These are phyloP conservation scores for Pseudorhiza aurosa DNA, from an alignment of 30 jellyfish, hydroid and myxozoan genomes.

Conservation along the genomic window DNA sequence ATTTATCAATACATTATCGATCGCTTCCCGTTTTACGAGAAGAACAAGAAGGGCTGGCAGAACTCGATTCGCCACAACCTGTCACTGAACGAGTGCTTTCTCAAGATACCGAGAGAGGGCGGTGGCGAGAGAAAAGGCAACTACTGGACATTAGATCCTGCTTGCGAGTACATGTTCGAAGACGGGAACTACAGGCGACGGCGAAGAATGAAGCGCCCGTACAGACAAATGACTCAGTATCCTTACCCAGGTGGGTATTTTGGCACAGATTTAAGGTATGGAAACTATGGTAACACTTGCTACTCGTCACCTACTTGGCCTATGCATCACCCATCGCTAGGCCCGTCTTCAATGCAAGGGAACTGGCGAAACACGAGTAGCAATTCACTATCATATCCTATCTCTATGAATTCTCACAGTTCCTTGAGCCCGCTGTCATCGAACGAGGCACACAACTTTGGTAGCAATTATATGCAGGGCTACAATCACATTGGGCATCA, in stretches of 20 bases:
- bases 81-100: conserved; percentile 90
- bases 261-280: conserved; percentile 60
- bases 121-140: conserved; percentile 97
- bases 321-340: conserved; percentile 25
- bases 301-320: conserved; percentile 67
- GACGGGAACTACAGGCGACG: conserved; percentile 96
- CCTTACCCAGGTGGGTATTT: conserved; percentile 72
- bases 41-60: conserved; percentile 98
- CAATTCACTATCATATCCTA: conserved; percentile 57
- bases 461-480: conserved; percentile 67
- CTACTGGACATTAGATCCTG: conserved; percentile 97
- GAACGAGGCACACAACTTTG: conserved; percentile 62
- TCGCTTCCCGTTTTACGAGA: conserved; percentile 91
- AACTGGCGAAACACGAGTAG: conserved; percentile 67
- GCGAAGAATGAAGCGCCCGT: conserved; percentile 96
- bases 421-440: conserved; percentile 70
- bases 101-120: conserved; percentile 95
- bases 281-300: conserved; percentile 51
- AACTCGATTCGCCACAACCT: conserved; percentile 94
- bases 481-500: conserved; percentile 66
- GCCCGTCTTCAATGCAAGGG: conserved; percentile 69
- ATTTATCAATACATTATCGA: conserved; percentile 89
- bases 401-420: conserved; percentile 64
- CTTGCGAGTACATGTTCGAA: conserved; percentile 98
- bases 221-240: conserved; percentile 75